Evolutionary conservation across 2,113 vertebrate genomes (phyloP).

Genomic region (Megatriorchis doriae): DNA sequence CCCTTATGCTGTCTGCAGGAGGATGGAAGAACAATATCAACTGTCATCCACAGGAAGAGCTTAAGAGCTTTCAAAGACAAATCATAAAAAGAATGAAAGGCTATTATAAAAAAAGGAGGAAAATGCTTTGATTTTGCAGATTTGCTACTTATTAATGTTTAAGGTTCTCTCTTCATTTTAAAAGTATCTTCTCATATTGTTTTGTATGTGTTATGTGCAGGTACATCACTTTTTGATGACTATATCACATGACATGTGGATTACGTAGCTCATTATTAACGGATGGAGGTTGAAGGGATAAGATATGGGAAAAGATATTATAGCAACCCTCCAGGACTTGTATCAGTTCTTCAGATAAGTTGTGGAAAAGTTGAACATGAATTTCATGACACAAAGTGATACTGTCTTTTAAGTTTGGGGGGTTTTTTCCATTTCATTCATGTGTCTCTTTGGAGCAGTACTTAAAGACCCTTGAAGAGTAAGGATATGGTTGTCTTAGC

Average conservation of each 20-base stretch:
- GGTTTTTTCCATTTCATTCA: rapidly evolving
- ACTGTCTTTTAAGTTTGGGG: background rate
- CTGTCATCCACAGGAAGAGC: slow-evolving; percentile 80
- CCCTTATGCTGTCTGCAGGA: slow-evolving; percentile 78
- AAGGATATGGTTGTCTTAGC: background rate
- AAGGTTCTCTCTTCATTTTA: slow-evolving; percentile 75
- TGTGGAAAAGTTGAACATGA: background rate
- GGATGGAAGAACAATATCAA: slow-evolving; percentile 82
- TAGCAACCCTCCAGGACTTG: background rate
- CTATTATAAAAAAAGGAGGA: slow-evolving; percentile 77
- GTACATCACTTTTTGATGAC: slow-evolving; percentile 71
- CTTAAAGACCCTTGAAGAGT: background rate
- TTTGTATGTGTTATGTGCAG: slow-evolving; percentile 66
- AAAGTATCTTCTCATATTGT: slow-evolving; percentile 72
- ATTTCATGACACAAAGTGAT: background rate
- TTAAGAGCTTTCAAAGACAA: slow-evolving; percentile 82
- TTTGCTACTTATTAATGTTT: slow-evolving; percentile 80
- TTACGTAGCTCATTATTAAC: slow-evolving; percentile 38
- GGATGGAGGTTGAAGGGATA: background rate
- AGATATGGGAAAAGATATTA: background rate
- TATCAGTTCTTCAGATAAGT: background rate
- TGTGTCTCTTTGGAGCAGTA: background rate
- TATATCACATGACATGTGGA: slow-evolving; percentile 65
- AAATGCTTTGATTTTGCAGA: slow-evolving; percentile 78
- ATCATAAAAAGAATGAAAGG: slow-evolving; percentile 86